A percentile compares a stretch with the other conserved stretches of the same genome.
Conservation (phyloP, 2,797 vertebrate genomes). For the Myotis daubentonii region DNA sequence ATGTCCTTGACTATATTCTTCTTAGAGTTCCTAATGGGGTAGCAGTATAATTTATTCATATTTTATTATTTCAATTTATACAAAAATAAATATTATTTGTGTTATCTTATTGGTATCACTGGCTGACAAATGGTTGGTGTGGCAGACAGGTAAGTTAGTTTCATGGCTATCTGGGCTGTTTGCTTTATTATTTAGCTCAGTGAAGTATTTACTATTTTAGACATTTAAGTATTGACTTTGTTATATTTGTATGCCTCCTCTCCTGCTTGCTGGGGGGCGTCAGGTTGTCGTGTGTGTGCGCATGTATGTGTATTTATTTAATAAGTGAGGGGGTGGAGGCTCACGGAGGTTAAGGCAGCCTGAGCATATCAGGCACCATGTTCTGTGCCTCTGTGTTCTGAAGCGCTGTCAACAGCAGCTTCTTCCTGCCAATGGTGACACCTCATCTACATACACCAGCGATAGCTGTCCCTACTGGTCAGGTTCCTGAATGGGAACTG, state of each 20-base stretch:
- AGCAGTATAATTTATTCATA: constrained; percentile 8
- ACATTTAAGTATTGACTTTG: neutral
- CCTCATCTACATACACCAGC: constrained; percentile 9
- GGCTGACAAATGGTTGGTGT: neutral
- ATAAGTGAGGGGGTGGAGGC: neutral
- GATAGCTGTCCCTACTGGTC: neutral
- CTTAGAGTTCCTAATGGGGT: constrained; percentile 16
- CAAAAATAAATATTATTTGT: constrained; percentile 51
- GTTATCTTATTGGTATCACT: neutral
- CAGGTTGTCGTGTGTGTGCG: neutral
- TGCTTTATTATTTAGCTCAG: constrained; percentile 21
- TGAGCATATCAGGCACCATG: neutral
- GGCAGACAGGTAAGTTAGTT: neutral
- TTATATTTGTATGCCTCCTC: constrained; percentile 16
- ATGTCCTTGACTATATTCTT: constrained; percentile 8
- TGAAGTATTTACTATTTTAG: constrained; percentile 41
- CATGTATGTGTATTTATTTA: neutral
- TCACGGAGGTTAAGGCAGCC: neutral
- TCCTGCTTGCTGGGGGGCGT: neutral
- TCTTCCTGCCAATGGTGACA: neutral
- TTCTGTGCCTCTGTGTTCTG: neutral
- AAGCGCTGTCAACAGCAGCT: neutral
- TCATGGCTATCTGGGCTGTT: neutral
- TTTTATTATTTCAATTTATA: constrained; percentile 56
- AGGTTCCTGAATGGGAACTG: neutral